Evolutionary conservation across 2,797 vertebrate species (phyloP).

Genomic region (Catharus ustulatus): DNA sequence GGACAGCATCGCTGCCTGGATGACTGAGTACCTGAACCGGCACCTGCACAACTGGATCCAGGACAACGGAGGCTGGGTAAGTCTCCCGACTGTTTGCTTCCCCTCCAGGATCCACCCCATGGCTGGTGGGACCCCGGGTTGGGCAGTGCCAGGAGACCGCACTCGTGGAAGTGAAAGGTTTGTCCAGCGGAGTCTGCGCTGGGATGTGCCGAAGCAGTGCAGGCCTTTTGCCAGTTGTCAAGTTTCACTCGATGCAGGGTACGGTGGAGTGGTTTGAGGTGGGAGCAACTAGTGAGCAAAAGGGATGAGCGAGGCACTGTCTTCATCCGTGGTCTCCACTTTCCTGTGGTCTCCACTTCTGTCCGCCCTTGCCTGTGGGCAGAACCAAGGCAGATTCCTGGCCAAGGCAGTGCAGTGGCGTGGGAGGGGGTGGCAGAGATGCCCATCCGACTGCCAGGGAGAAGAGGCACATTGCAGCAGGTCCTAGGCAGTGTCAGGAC

Average conservation of each 20-base stretch:
- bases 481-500: rapidly evolving
- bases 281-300: rapidly evolving
- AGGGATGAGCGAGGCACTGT: neutral
- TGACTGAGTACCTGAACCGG: constrained; percentile 97
- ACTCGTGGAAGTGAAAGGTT: rapidly evolving
- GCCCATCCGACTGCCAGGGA: neutral
- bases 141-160: rapidly evolving
- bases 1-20: constrained; percentile 93
- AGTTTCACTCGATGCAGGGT: neutral
- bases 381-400: neutral
- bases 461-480: rapidly evolving
- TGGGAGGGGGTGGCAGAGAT: neutral
- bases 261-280: neutral
- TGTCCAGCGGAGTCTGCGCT: rapidly evolving
- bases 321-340: rapidly evolving
- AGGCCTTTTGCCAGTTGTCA: neutral
- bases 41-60: constrained; percentile 95
- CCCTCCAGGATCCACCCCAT: rapidly evolving
- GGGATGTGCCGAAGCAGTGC: rapidly evolving
- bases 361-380: neutral
- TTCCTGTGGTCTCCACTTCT: rapidly evolving
- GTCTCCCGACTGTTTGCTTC: constrained; percentile 44
- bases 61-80: constrained; percentile 98
- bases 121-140: rapidly evolving
- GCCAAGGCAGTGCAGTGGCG: neutral